Base-by-base conservation (phyloP, 2,113 vertebrate genomes). In the Odocoileus virginianus region DNA sequence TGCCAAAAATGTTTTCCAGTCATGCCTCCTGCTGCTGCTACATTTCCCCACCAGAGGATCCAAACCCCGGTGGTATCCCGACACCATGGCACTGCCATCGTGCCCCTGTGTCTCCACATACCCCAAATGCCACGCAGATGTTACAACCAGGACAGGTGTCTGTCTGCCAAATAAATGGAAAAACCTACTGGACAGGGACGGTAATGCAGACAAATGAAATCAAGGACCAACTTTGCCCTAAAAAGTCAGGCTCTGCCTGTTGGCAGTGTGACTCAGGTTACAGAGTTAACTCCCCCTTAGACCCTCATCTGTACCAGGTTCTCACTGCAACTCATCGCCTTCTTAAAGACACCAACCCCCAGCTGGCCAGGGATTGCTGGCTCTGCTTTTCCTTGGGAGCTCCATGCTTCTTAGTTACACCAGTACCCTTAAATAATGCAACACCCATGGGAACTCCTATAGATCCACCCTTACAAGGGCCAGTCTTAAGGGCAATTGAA, bases 21-120 rank as follows among this genome's bases (percentile, higher is more conserved):
- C 17, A 36, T 1, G 0, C 0, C 8, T 4, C 64, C n/a, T 0
- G 8, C 64, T 67, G 64, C 64, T 0, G 0, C 17, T 21, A 36
- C 30, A 33, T 0, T 71, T 71, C n/a, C n/a, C 17, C 2, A 67
- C 64, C 8, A 0, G n/a, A 71, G 17, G 64, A 36, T 36, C 64
- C 15, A 64, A 52, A 64, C 61, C 15, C 9, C 0, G 0, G 17
- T 36, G 17, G 64, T 19, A 71, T 71, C n/a, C n/a, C 0, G 1
- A 71, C 64, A 36, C n/a, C 64, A 71, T 21, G 64, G 64, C 17
- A 36, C 1, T 71, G 64, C 64, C 9, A 36, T 71, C n/a, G 2
- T 36, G 64, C 8, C 64, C 64, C 64, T 36, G 4, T 19, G 64
- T n/a, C n/a, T 71, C 33, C 0, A 0, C 2, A n/a, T 71, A 21